Conservation (phyloP, 30 jellyfish, hydroid and myxozoan species). For the Pelagia noctiluca region DNA sequence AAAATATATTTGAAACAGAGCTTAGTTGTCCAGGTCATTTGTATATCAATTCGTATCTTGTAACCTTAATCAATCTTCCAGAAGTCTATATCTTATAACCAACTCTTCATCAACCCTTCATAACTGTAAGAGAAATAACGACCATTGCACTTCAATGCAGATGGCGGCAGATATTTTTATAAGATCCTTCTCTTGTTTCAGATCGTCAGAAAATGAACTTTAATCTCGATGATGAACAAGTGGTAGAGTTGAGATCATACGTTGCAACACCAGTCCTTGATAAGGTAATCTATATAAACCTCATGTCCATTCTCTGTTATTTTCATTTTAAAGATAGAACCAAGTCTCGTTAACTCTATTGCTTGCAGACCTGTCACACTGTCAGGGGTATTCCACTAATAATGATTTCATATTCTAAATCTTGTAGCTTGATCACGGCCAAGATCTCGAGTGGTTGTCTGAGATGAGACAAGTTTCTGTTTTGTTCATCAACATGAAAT, state of each 20-base stretch:
- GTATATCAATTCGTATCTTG: too few species aligned
- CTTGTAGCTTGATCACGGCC: slow-evolving; percentile 91
- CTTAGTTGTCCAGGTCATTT: too few species aligned
- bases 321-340: background rate
- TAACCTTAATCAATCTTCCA: too few species aligned
- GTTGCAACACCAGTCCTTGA: slow-evolving; percentile 91
- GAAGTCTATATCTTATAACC: too few species aligned
- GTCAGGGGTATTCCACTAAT: too few species aligned
- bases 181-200: slow-evolving; percentile 2
- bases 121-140: too few species aligned
- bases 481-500: slow-evolving; percentile 84
- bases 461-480: slow-evolving; percentile 97
- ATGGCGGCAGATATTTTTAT: too few species aligned
- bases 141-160: too few species aligned
- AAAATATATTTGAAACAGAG: too few species aligned
- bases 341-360: background rate
- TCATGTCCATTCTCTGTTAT: background rate
- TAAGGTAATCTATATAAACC: too few species aligned
- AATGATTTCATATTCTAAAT: too few species aligned
- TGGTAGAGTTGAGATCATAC: slow-evolving; percentile 70
- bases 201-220: slow-evolving; percentile 82
- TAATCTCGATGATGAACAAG: slow-evolving; percentile 54
- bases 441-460: slow-evolving; percentile 90
- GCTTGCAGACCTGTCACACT: background rate
- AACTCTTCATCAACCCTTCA: too few species aligned